phyloP scores from a whole-genome alignment of 2,888 invertebrate species.

The Yponomeuta plumbellus region DNA sequence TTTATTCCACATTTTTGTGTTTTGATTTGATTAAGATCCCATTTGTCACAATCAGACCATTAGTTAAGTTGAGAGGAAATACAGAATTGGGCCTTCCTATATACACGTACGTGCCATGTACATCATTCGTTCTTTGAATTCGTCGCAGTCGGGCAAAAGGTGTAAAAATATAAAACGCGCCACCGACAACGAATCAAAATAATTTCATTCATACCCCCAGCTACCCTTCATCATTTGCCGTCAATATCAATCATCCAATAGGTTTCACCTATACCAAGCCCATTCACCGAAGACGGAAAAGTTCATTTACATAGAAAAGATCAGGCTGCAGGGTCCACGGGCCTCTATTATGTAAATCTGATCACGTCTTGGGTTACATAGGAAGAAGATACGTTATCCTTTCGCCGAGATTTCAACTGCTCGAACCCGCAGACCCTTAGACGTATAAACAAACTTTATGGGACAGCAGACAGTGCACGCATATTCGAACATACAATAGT shows the following conservation, averaged over 20 bases:
- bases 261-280: not conserved
- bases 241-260: constrained; percentile 3
- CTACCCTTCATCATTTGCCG: not conserved
- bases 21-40: too few species aligned
- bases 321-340: constrained; percentile 10
- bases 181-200: not conserved
- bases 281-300: constrained; percentile 12
- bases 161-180: not conserved
- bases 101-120: too few species aligned
- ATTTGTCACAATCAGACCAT: too few species aligned
- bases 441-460: constrained; percentile 12
- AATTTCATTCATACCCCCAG: not conserved
- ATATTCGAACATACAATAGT: too few species aligned
- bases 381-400: constrained; percentile 13
- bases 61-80: too few species aligned
- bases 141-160: not conserved
- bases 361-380: not conserved
- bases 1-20: too few species aligned
- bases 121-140: too few species aligned
- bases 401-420: constrained; percentile 10
- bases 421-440: constrained; percentile 6
- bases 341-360: constrained; percentile 13
- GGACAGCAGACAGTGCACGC: not conserved
- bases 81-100: too few species aligned
- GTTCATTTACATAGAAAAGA: constrained; percentile 15